Evolutionary conservation across 2,113 vertebrate genomes (phyloP).

Genomic region (Cynopterus brachyotis): DNA sequence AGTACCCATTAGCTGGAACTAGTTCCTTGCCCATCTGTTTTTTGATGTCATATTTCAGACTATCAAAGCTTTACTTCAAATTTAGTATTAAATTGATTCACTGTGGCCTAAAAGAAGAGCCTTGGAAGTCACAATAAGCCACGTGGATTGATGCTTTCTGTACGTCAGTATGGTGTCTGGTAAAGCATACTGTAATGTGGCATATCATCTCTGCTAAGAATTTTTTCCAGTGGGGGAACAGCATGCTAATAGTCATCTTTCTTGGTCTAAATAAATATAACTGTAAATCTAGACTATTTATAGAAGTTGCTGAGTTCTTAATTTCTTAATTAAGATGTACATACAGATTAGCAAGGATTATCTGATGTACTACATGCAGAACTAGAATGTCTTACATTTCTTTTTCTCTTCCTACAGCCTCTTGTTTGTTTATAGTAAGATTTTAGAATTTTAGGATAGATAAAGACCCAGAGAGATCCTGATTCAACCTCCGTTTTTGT

Average conservation of each 20-base stretch:
- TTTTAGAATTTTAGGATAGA: background rate
- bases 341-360: conserved; percentile 66
- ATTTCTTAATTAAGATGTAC: conserved; percentile 33
- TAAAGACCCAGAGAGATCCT: background rate
- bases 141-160: background rate
- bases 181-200: background rate
- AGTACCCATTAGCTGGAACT: background rate
- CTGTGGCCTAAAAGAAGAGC: background rate
- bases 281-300: conserved; percentile 27
- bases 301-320: conserved; percentile 55
- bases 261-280: conserved; percentile 1
- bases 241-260: background rate
- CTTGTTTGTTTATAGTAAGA: background rate
- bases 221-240: background rate
- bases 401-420: background rate
- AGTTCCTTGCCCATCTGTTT: background rate
- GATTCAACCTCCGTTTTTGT: background rate
- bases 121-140: background rate
- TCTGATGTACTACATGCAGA: background rate
- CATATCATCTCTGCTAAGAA: background rate
- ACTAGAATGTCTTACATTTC: background rate
- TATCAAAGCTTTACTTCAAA: background rate
- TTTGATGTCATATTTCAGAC: background rate
- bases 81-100: background rate
- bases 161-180: background rate